These are phyloP conservation scores for Macrosoma leucophasiata DNA, from an alignment of 2,888 invertebrate species.

Conservation along the genomic window DNA sequence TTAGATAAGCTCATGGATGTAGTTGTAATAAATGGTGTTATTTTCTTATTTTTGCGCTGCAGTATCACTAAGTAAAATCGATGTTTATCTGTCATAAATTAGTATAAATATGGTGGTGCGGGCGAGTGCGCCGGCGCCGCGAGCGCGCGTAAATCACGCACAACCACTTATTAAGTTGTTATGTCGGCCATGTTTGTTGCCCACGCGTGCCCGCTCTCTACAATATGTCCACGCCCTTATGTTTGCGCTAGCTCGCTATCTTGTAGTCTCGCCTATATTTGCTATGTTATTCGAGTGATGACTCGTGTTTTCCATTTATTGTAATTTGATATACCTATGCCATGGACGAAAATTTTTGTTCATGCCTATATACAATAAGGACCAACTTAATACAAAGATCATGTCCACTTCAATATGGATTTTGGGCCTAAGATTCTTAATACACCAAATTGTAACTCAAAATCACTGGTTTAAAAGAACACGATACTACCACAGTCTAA, in stretches of 20 bases:
- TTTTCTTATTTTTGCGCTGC: conserved; percentile 30
- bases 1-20: conserved; percentile 9
- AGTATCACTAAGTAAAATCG: conserved; percentile 47
- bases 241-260: conserved; percentile 48
- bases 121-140: conserved; percentile 67
- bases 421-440: no score
- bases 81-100: conserved; percentile 70
- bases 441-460: no score
- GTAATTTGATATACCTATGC: conserved; percentile 9
- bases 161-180: conserved; percentile 75
- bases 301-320: conserved; percentile 4
- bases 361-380: no score
- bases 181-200: conserved; percentile 59
- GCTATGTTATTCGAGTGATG: conserved; percentile 28
- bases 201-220: conserved; percentile 57
- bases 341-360: no score
- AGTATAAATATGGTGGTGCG: conserved; percentile 59
- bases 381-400: no score
- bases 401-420: no score
- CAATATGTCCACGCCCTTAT: conserved; percentile 60
- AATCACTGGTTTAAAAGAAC: no score
- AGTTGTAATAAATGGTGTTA: conserved; percentile 17
- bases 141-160: conserved; percentile 68
- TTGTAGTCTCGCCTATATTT: conserved; percentile 36
- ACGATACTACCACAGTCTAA: no score